Evolutionary conservation across 2,113 vertebrate genomes (phyloP).

Genomic region (Epinephelus fuscoguttatus): DNA sequence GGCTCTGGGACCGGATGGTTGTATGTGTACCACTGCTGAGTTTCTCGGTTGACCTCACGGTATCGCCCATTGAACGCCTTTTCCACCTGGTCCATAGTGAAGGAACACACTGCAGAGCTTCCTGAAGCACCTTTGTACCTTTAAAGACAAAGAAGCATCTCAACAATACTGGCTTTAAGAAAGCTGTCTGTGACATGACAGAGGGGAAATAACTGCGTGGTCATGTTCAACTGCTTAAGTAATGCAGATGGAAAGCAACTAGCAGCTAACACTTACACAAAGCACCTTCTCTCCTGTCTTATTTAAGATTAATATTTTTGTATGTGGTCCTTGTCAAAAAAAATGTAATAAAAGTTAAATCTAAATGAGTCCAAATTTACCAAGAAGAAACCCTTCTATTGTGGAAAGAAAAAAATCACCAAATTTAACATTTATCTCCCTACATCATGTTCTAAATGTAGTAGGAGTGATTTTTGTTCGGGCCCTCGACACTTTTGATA

Average conservation of each 20-base stretch:
- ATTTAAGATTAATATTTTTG: too few species aligned
- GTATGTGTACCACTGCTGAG: conserved; percentile 96
- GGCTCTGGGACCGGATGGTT: conserved; percentile 89
- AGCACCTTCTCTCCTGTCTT: neutral
- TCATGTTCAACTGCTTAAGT: neutral
- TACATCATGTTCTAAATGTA: too few species aligned
- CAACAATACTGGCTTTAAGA: neutral
- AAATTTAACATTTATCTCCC: too few species aligned
- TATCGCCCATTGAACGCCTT: conserved; percentile 90
- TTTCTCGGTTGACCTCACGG: conserved; percentile 95
- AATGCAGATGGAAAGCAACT: neutral
- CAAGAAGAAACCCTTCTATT: too few species aligned
- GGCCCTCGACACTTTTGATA: too few species aligned
- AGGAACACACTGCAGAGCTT: conserved; percentile 94
- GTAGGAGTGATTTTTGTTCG: too few species aligned
- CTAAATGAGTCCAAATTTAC: too few species aligned
- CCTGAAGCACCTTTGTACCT: conserved; percentile 92
- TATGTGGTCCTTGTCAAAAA: too few species aligned
- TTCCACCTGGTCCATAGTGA: conserved; percentile 92
- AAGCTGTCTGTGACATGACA: neutral
- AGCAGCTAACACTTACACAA: neutral
- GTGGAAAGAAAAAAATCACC: too few species aligned
- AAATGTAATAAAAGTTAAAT: too few species aligned
- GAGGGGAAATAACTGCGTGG: neutral
- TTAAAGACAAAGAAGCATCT: neutral